Base-by-base conservation (phyloP, 2,113 vertebrate species). In the Alaudala cheleensis region DNA sequence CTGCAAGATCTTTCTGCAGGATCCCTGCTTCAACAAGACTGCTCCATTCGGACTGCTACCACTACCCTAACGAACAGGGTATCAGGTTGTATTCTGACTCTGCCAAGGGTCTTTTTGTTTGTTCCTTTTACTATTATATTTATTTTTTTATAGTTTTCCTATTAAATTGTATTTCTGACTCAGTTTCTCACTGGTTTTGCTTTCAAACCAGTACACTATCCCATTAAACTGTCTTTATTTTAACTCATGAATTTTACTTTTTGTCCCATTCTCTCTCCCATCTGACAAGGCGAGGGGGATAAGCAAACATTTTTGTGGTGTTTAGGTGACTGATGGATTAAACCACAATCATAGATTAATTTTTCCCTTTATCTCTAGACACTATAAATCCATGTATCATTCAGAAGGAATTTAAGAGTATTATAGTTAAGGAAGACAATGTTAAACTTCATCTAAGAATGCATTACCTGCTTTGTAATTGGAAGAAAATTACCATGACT, bases 211-310 rank as follows among this genome's bases (percentile, higher is more conserved):
- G n/a, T n/a, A n/a, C n/a, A n/a, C n/a, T n/a, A n/a, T 50, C 15
- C 19, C 19, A 34, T 47, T 69, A 54, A 60, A 69, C 3, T 6
- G 2, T 18, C 20, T 34, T n/a, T 60, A 54, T 61, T 51, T 82
- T 14, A 54, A 34, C 10, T 5, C 1, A 4, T 12, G 2, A 40
- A 47, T 61, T 82, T 74, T 53, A 18, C 3, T 39, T 79, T 66
- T 74, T 67, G 11, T 53, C 14, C 8, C 45, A 9, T 39, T 53
- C 28, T 45, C 13, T 67, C 20, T 44, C 10, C 16, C 24, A 40
- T 60, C 9, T 2, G 1, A 22, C 29, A n/a, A 22, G n/a, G 3
- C 16, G 5, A 51, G 10, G 24, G 4, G 15, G 3, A 3, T 39
- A 25, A 45, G 7, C 15, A 81, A 58, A 73, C 3, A 17, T n/a